Evolutionary conservation across 2,113 vertebrate genomes (phyloP), one percentile per base, ranked within the genome.

Genomic region (Amphiprion percula): DNA sequence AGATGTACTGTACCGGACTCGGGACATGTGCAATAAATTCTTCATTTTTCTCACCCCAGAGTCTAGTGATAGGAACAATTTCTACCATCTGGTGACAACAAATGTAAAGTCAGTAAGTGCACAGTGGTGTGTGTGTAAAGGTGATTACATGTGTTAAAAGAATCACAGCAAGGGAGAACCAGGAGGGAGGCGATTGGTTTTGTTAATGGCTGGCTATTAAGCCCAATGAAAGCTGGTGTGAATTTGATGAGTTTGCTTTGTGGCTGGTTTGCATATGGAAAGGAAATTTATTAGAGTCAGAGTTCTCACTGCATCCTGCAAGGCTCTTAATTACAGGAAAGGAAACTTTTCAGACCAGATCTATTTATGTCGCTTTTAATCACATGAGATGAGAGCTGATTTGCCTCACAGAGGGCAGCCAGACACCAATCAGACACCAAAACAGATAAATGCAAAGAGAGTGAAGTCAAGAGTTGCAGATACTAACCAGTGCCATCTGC

Each of bases 221-320:
- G 84, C 80, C 63, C 84, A 87, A 92, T 84, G 67, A 87, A 84
- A 87, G 82, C 86, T 88, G 89, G 90, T 88, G 87, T 73, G 73
- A 88, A 88, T 87, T 85, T 90, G 86, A 91, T 90, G 86, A 88
- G 89, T 87, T 88, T 89, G 87, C 90, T 88, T 90, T 85, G 79
- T 3, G 39, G 44, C 79, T 72, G 67, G 74, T 89, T 89, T 90
- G 84, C 82, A 82, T 90, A 88, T 83, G 87, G 84, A 87, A 86
- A 86, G 83, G 82, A 77, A 80, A 85, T 82, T 70, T 80, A 68
- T 75, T 66, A 17, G 67, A 86, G 82, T 90, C 82, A 37, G 64
- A 71, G 88, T 85, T 87, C 79, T 77, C 55, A 3, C 47, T 54
- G 84, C 78, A 12, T 82, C 68, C 75, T 59, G 60, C 4, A 67